Percentiles rank a stretch among this genome's conserved stretches.
phyloP scores from a whole-genome alignment of 2,888 invertebrate genomes.

The Eupithecia exiguata region DNA sequence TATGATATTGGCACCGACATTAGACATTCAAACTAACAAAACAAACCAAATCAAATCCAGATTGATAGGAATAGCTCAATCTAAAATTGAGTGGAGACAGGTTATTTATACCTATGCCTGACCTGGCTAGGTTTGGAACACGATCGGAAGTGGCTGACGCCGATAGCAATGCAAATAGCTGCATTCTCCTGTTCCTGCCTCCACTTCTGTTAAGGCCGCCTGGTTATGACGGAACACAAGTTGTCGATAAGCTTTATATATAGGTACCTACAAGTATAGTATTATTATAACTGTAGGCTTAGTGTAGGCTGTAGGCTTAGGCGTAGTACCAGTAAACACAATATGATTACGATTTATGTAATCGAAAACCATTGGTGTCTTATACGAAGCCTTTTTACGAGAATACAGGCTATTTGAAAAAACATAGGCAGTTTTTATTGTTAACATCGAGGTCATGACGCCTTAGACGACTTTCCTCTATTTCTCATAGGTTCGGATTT shows the following conservation, averaged over 20 bases:
- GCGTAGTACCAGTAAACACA: too few species aligned
- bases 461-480: background rate
- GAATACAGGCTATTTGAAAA: too few species aligned
- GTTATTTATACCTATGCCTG: background rate
- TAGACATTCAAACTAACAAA: background rate
- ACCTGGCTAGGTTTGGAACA: background rate
- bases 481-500: background rate
- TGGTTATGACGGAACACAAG: constrained; percentile 31
- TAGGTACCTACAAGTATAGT: background rate
- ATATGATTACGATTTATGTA: too few species aligned
- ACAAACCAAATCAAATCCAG: background rate
- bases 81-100: constrained; percentile 8
- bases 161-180: constrained; percentile 38
- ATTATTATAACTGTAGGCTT: too few species aligned
- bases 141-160: constrained; percentile 24
- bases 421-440: too few species aligned
- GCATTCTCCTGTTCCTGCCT: constrained; percentile 42
- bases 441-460: too few species aligned
- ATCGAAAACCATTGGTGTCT: too few species aligned
- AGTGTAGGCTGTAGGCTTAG: too few species aligned
- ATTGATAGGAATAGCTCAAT: background rate
- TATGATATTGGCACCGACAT: background rate
- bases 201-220: constrained; percentile 40
- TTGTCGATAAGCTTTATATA: background rate
- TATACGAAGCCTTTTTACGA: too few species aligned